Base-by-base conservation (phyloP, 2,888 invertebrate species). In the Conistra vaccinii region DNA sequence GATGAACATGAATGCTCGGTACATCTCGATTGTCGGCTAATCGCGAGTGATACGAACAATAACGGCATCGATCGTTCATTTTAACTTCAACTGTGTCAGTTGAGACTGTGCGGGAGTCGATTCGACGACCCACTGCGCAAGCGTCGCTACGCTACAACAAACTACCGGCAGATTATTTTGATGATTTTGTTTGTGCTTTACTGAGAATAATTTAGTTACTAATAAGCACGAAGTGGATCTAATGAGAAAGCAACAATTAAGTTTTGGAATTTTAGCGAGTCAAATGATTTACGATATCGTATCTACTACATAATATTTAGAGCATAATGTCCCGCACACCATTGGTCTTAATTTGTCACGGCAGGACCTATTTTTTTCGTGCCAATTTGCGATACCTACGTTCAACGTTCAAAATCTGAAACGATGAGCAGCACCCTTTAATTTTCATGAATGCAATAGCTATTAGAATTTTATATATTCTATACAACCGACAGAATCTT, bases 51-150 rank as follows among this genome's bases (percentile, higher is more conserved):
- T 90, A 87, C 91, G 87, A 92, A 93, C 92, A 93, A 92, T 94
- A 94, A 94, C 93, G 94, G 94, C 89, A 91, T 91, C 91, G 89
- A 93, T 92, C 91, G 88, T 88, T 92, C 89, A 90, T 91, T 92
- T 88, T 83, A 90, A 89, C 91, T 91, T 88, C 85, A 90, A 90
- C 91, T 91, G 90, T 90, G 90, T 90, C 83, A 87, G 90, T 91
- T 89, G 89, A 57, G 60, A 68, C 51, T 60, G 73, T 45, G 79
- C 83, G 45, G 53, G 57, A 68, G 65, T 68, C 55, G 68, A 51
- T 29, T 53, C 62, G 74, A 61, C 81, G 77, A 71, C 73, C 81
- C 71, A 85, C 85, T 81, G 81, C 79, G 83, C 83, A 69, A 53
- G 78, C 73, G 69, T 29, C n/a, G 62, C 81, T 63, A 60, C 67